phyloP scores from a whole-genome alignment of 2,888 invertebrate genomes.

The Stenodema calcarata region DNA sequence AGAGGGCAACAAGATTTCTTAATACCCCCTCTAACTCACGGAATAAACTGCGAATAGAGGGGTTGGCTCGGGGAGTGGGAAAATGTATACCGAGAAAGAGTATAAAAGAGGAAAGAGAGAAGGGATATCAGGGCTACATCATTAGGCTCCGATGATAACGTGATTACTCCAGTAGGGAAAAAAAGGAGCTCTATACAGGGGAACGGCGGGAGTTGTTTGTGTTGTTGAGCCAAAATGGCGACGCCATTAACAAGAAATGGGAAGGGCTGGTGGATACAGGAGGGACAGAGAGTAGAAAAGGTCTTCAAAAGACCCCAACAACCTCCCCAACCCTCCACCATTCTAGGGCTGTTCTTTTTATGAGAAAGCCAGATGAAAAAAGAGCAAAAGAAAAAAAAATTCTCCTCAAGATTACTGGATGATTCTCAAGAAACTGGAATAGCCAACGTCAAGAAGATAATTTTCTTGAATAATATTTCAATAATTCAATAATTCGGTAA shows the following conservation, averaged over 20 bases:
- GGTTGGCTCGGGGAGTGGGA: neutral
- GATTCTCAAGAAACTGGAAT: neutral
- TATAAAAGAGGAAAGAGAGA: slow-evolving; percentile 1
- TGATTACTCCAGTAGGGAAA: slow-evolving; percentile 39
- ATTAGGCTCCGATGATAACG: slow-evolving; percentile 48
- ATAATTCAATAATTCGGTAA: no score
- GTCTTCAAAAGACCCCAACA: slow-evolving; percentile 36
- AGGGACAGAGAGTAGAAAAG: slow-evolving; percentile 19
- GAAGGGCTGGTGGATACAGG: slow-evolving; percentile 29
- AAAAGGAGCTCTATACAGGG: neutral
- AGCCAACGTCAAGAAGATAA: neutral
- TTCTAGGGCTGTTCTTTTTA: slow-evolving; percentile 4
- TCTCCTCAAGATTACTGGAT: slow-evolving; percentile 1
- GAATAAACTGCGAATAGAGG: slow-evolving; percentile 17
- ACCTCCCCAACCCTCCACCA: neutral
- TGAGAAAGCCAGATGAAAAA: slow-evolving; percentile 4
- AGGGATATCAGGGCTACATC: slow-evolving; percentile 46
- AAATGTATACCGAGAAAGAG: neutral
- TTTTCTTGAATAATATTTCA: no score
- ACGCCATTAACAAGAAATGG: slow-evolving; percentile 39
- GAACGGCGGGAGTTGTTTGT: slow-evolving; percentile 25
- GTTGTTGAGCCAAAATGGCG: slow-evolving; percentile 44
- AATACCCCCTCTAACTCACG: slow-evolving; percentile 19
- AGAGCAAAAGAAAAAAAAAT: neutral
- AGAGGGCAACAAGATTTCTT: slow-evolving; percentile 39